Base-by-base conservation (phyloP, 2,113 vertebrate genomes). In the Parus major region DNA sequence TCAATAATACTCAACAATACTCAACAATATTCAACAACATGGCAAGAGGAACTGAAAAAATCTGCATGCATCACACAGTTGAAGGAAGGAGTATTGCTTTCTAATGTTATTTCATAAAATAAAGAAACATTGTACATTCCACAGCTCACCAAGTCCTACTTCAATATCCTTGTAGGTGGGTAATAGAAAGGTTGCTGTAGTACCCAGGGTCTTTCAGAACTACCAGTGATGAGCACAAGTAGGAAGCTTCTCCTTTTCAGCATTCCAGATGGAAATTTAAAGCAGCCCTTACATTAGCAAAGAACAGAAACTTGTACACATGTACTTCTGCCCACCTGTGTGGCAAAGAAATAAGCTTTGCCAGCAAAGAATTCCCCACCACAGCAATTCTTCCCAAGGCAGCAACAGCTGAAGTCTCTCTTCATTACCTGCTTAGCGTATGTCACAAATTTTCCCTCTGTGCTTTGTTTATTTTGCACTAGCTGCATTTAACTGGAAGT, bases 31-130 rank as follows among this genome's bases (percentile, higher is more conserved):
- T 82, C 59, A 65, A 8, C 36, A 39, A 39, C 29, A 49, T 75
- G 14, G 50, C 56, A 87, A 28, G 2, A 72, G 7, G 9, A 91
- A 79, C 24, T 33, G 24, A 19, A 68, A 47, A 84, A 66, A 39
- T 19, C 23, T 7, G 9, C 33, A 12, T 4, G 10, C 1, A 1
- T 33, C 3, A 2, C 59, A 61, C 0, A 0, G 19, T 0, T 49
- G 13, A 88, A 28, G 0, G 0, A 59, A 91, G 89, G 24, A 81
- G 33, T 9, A 12, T 19, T 25, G 42, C 46, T 49, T 76, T 28
- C 36, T 50, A 17, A 41, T 16, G 35, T 47, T 46, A 49, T 24
- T 80, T 33, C 41, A 64, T 21, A 44, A 63, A 61, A 47, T 17
- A 59, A 86, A 86, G 33, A 35, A 76, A 56, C 44, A 39, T 0